phyloP scores from a whole-genome alignment of 1,140 invertebrate species.

The Procambarus clarkii region DNA sequence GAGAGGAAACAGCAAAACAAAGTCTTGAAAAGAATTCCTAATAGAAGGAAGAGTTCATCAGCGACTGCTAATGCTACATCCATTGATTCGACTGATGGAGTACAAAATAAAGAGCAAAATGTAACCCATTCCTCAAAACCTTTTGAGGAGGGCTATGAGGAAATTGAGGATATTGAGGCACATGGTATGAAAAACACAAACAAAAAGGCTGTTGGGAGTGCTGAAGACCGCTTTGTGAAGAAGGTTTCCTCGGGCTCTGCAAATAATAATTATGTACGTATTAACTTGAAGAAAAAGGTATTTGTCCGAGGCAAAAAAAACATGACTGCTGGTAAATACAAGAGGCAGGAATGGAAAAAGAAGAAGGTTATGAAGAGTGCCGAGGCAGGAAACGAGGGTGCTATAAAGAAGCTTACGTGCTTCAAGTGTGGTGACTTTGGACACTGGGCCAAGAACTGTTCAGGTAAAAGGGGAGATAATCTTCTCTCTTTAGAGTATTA shows the following conservation, averaged over 20 bases:
- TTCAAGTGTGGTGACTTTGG: slow-evolving; percentile 96
- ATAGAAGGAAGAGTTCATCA: neutral
- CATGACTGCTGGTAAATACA: slow-evolving; percentile 88
- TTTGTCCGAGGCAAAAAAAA: slow-evolving; percentile 88
- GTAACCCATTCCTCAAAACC: neutral
- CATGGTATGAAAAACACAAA: slow-evolving; percentile 25
- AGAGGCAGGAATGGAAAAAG: slow-evolving; percentile 88
- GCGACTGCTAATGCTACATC: neutral
- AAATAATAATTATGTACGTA: slow-evolving; percentile 92
- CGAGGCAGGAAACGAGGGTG: slow-evolving; percentile 78
- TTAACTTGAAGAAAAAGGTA: slow-evolving; percentile 94
- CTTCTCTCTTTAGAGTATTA: slow-evolving; percentile 77
- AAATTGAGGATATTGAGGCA: slow-evolving; percentile 60
- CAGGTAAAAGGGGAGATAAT: slow-evolving; percentile 77
- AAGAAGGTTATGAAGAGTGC: slow-evolving; percentile 80
- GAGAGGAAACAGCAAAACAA: neutral
- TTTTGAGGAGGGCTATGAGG: slow-evolving; percentile 36
- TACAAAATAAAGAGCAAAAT: neutral
- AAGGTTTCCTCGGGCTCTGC: slow-evolving; percentile 81
- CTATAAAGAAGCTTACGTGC: slow-evolving; percentile 74
- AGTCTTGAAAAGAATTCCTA: neutral
- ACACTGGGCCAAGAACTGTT: slow-evolving; percentile 99
- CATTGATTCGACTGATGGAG: neutral
- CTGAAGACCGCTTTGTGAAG: slow-evolving; percentile 59
- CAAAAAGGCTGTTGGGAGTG: slow-evolving; percentile 11